These are phyloP conservation scores for Sinocyclocheilus rhinocerous DNA, from an alignment of 2,113 vertebrate species.

Conservation along the genomic window DNA sequence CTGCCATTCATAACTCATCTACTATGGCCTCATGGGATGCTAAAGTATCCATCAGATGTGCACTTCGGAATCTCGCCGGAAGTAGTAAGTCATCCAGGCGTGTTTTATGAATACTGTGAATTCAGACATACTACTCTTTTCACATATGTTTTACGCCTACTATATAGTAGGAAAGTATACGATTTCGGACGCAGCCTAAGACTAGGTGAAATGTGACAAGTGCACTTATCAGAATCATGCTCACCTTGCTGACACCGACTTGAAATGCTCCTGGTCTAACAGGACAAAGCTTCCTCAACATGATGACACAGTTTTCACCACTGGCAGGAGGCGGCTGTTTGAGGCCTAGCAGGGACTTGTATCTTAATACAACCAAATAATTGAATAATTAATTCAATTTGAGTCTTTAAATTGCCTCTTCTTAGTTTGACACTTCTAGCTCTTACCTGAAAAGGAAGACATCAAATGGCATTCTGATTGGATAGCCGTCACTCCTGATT, in stretches of 20 bases:
- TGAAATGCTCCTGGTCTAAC: slow-evolving; percentile 80
- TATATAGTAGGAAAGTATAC: too few species aligned
- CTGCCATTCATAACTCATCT: background rate
- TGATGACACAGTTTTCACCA: slow-evolving; percentile 84
- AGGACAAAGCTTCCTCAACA: slow-evolving; percentile 86
- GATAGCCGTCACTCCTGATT: slow-evolving; percentile 93
- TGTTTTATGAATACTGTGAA: background rate
- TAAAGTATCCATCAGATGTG: background rate
- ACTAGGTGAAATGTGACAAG: background rate
- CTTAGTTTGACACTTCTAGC: background rate
- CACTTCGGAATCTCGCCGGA: background rate
- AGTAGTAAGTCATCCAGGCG: background rate
- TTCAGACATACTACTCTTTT: background rate
- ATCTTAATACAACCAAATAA: slow-evolving; percentile 74
- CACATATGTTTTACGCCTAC: too few species aligned
- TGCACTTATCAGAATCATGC: background rate
- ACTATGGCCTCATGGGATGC: background rate
- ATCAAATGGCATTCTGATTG: slow-evolving; percentile 86
- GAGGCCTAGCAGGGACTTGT: slow-evolving; percentile 87
- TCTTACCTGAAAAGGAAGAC: slow-evolving; percentile 87
- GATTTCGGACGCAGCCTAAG: background rate
- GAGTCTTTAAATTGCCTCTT: too few species aligned
- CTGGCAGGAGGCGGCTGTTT: slow-evolving; percentile 77
- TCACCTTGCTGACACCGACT: slow-evolving; percentile 89
- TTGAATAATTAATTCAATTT: background rate